Conservation (phyloP, 2,888 invertebrate species). For the Uloborus plumipes region DNA sequence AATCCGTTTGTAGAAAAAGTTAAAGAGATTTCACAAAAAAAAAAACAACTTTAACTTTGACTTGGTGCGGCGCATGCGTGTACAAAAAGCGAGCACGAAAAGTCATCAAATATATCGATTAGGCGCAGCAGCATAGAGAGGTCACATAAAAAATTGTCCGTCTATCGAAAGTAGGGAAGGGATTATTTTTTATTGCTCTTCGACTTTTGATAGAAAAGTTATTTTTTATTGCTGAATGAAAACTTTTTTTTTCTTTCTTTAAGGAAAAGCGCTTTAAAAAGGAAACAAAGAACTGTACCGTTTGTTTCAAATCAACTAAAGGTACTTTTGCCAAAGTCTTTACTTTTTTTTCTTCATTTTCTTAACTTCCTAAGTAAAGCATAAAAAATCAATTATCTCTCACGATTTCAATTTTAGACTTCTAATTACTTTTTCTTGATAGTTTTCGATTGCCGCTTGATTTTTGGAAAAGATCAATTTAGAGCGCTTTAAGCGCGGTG, state of each 20-base stretch:
- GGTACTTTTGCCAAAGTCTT: constrained; percentile 1
- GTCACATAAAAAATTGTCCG: constrained; percentile 22
- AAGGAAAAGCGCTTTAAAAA: constrained; percentile 16
- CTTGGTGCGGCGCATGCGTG: constrained; percentile 7
- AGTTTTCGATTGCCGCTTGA: background rate
- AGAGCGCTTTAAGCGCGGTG: background rate
- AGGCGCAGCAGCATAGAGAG: constrained; percentile 15
- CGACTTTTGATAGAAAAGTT: constrained; percentile 29
- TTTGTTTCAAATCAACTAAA: constrained; percentile 26
- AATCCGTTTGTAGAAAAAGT: background rate
- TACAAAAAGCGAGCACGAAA: constrained; percentile 16
- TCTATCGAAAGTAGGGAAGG: constrained; percentile 1
- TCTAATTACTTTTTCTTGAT: constrained; percentile 15
- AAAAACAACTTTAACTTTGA: background rate
- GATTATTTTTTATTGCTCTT: constrained; percentile 20
- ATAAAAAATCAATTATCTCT: constrained; percentile 20
- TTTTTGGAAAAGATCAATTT: constrained; percentile 2
- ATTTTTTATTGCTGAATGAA: constrained; percentile 9
- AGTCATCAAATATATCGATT: constrained; percentile 33
- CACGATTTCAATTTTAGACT: constrained; percentile 7
- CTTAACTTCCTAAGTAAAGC: constrained; percentile 18
- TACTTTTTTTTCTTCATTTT: constrained; percentile 11
- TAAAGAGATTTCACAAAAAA: background rate
- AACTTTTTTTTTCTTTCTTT: background rate
- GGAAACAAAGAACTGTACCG: constrained; percentile 17